Conservation (phyloP, 1,140 invertebrate species). For the Lucilia cuprina region DNA sequence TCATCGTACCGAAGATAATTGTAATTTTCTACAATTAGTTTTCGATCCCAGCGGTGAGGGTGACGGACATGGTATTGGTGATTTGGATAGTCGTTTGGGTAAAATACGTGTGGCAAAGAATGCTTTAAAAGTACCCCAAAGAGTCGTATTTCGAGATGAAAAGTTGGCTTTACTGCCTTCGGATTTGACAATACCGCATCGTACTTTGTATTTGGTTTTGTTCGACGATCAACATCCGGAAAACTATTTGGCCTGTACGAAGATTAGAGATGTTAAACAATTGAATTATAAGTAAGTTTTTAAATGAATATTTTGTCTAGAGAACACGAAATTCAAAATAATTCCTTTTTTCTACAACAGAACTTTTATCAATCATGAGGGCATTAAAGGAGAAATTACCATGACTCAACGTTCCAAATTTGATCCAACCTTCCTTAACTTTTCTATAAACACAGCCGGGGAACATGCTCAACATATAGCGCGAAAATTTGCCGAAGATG, state of each 20-base stretch:
- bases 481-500: slow-evolving; percentile 64
- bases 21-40: slow-evolving; percentile 83
- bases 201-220: slow-evolving; percentile 83
- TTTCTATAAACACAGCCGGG: slow-evolving; percentile 69
- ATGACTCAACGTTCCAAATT: slow-evolving; percentile 84
- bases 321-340: not conserved
- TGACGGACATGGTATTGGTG: slow-evolving; percentile 76
- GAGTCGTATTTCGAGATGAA: slow-evolving; percentile 72
- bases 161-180: slow-evolving; percentile 71
- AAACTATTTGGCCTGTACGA: slow-evolving; percentile 83
- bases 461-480: slow-evolving; percentile 45
- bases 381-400: slow-evolving; percentile 81
- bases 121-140: slow-evolving; percentile 65
- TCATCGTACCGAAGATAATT: slow-evolving; percentile 75
- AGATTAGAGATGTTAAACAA: slow-evolving; percentile 73
- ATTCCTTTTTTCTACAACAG: slow-evolving; percentile 58
- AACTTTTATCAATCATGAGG: slow-evolving; percentile 78
- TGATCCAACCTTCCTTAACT: slow-evolving; percentile 81
- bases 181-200: slow-evolving; percentile 74
- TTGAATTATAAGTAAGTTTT: slow-evolving; percentile 76
- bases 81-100: slow-evolving; percentile 80
- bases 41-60: slow-evolving; percentile 83
- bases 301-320: not conserved
- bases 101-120: slow-evolving; percentile 73
- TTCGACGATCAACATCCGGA: slow-evolving; percentile 82